A percentile compares a stretch with the other conserved stretches of the same genome.
phyloP scores from a whole-genome alignment of 2,797 vertebrate genomes.

The Taenioides sp. region DNA sequence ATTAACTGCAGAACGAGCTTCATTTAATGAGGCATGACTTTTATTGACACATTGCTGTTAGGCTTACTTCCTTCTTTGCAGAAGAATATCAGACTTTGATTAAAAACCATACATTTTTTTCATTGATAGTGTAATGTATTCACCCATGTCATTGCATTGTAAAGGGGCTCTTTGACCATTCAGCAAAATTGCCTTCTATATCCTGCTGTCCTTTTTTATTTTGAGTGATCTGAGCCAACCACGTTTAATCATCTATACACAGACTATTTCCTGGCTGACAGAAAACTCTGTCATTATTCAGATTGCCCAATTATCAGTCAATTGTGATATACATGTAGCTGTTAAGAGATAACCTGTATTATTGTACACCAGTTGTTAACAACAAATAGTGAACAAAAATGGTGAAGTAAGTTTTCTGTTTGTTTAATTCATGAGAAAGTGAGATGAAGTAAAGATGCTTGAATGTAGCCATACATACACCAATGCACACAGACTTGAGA shows the following conservation, averaged over 20 bases:
- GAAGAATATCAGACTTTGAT: slow-evolving; percentile 10
- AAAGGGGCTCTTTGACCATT: background rate
- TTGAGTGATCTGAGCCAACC: background rate
- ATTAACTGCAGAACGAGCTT: slow-evolving; percentile 39
- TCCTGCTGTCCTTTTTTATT: background rate
- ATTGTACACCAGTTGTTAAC: too few species aligned
- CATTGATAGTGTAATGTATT: background rate
- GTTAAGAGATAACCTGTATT: too few species aligned
- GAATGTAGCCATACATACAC: background rate
- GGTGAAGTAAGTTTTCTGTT: background rate
- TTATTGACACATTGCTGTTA: slow-evolving; percentile 23
- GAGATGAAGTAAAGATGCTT: background rate
- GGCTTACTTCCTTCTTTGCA: slow-evolving; percentile 18
- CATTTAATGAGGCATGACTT: slow-evolving; percentile 37
- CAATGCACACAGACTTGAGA: background rate
- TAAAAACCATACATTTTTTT: slow-evolving; percentile 8
- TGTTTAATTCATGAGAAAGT: background rate
- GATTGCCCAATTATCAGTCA: background rate
- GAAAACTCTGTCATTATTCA: background rate
- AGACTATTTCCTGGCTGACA: background rate
- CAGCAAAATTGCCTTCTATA: background rate
- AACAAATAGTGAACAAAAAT: too few species aligned
- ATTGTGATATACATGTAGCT: too few species aligned
- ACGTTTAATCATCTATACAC: background rate
- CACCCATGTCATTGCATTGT: background rate